Base-by-base conservation (phyloP, 2,797 vertebrate species). In the Rhinophrynus dorsalis region DNA sequence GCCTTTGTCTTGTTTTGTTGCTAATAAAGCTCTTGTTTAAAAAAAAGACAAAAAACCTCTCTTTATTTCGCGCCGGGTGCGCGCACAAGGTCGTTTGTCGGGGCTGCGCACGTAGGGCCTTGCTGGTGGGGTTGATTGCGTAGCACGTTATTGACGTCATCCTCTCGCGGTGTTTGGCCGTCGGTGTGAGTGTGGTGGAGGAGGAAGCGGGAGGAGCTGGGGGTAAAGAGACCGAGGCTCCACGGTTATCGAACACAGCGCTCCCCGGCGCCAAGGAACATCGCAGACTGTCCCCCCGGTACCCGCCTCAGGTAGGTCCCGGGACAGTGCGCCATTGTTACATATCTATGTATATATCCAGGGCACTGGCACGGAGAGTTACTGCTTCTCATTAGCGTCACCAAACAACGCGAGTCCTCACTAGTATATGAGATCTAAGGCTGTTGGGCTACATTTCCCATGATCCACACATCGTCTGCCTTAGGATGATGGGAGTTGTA, bases 121-220 rank as follows among this genome's bases (percentile, higher is more conserved):
- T 3, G 10, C 3, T 26, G 12, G 18, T 2, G 38, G 2, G 9
- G 11, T 3, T 23, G n/a, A 8, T 1, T 2, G 37, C 7, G 60
- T 27, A 15, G 29, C 51, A 17, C 17, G 37, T 6, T 0, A 21
- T 29, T 57, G 30, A 59, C 52, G 69, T 64, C 52, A 65, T 29
- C 18, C 5, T 64, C 38, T 57, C 60, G 61, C 45, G 69, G 54
- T 33, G 30, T n/a, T 18, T 50, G 18, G 54, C 54, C 29, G 24
- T 44, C 45, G 61, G 44, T 60, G 54, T 65, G 52, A 33, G 55
- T n/a, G n/a, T n/a, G n/a, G n/a, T 3, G 9, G 67, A 58, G 62
- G 62, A 59, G 62, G 54, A 50, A 27, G 54, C 45, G 62, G 62
- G 54, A 58, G 61, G 13, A 24, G 35, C 42, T 15, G 60, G 60